phyloP scores from a whole-genome alignment of 2,888 invertebrate species.

The Lydus trimaculatus region DNA sequence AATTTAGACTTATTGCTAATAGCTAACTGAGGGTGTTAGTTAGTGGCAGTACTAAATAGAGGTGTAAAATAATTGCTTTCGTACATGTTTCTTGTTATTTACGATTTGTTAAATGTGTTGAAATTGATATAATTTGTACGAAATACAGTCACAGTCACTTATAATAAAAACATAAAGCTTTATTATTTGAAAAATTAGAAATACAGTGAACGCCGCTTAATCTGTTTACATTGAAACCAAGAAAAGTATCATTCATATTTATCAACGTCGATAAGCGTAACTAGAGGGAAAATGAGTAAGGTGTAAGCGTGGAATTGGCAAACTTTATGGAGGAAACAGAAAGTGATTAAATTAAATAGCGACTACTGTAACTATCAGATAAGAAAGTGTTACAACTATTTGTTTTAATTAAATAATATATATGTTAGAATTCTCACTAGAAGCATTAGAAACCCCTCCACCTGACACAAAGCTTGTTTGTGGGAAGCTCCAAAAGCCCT shows the following conservation, averaged over 20 bases:
- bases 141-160: neutral
- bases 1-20: slow-evolving; percentile 14
- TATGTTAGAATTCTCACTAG: neutral
- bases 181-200: neutral
- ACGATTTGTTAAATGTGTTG: neutral
- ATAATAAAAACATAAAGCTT: no score
- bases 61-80: neutral
- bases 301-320: no score
- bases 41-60: neutral
- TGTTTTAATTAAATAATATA: no score
- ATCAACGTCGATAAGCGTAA: no score
- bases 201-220: no score
- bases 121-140: neutral
- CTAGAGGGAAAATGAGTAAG: no score
- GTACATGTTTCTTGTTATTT: neutral
- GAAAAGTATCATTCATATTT: no score
- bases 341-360: no score
- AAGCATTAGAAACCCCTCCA: neutral
- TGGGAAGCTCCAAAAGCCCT: neutral
- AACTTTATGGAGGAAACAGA: no score
- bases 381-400: no score
- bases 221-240: neutral
- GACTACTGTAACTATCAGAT: no score
- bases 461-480: neutral
- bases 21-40: neutral